These are phyloP conservation scores for Bombus vancouverensis DNA, from an alignment of 1,140 invertebrate species.

Conservation along the genomic window DNA sequence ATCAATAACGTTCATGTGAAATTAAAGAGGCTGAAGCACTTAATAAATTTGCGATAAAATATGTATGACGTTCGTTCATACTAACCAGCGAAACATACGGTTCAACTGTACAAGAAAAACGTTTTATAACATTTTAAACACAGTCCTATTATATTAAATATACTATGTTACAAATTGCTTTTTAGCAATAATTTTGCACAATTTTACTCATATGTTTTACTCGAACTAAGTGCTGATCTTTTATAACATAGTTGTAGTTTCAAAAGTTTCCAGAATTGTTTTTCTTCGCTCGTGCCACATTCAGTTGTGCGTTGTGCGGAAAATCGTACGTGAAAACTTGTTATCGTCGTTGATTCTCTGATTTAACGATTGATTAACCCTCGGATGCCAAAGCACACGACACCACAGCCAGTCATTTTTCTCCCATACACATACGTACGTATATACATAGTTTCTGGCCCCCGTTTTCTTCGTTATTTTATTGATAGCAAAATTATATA, in stretches of 20 bases:
- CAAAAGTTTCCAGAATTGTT: not conserved
- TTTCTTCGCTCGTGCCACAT: not conserved
- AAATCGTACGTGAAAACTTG: not conserved
- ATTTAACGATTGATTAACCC: not conserved
- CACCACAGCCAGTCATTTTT: no score
- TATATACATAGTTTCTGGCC: no score
- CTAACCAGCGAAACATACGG: not conserved
- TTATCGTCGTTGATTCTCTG: not conserved
- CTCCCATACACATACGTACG: no score
- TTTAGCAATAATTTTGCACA: constrained; percentile 27
- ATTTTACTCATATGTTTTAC: constrained; percentile 1
- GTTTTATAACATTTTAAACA: constrained; percentile 43
- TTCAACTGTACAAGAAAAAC: constrained; percentile 33
- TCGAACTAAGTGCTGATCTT: not conserved
- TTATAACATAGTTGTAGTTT: not conserved
- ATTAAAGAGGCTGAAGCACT: constrained; percentile 25
- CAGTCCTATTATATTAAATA: constrained; percentile 12
- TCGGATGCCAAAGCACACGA: not conserved
- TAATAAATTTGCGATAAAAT: constrained; percentile 16
- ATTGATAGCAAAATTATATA: no score
- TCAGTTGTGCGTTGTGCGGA: not conserved
- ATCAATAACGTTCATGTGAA: not conserved
- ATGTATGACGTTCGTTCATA: not conserved
- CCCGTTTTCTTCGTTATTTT: no score
- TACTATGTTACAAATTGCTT: constrained; percentile 21